Evolutionary conservation across 2,797 vertebrate species (phyloP), one percentile per base, ranked within the genome.

Genomic region (Kryptopterus vitreolus): DNA sequence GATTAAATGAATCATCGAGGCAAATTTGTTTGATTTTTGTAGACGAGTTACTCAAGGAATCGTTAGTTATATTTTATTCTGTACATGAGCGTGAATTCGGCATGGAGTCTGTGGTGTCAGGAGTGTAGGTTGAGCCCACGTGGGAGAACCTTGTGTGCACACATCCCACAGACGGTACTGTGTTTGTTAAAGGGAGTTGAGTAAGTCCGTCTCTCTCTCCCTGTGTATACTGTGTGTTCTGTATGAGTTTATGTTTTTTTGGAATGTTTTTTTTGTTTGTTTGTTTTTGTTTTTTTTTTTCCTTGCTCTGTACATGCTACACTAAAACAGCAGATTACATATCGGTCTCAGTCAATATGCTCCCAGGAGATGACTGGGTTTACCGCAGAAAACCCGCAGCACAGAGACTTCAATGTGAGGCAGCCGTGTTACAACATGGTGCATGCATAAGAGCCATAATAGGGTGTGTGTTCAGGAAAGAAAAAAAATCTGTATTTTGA

Each of bases 321-420:
- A 43, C 35, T 9, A 12, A 35, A 52, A 18, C 20, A 43, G 4
- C 16, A 55, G 65, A 59, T 78, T 48, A 48, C 20, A 59, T 78
- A 70, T 61, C 53, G 57, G 52, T 48, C 31, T 24, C n/a, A 22
- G 35, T 12, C 24, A 55, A 26, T 65, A 13, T 24, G n/a, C 52
- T 78, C 63, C 13, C 77, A 59, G 18, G 53, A 70, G 65, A 53
- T 31, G 20, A 15, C n/a, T 15, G 77, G 52, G 2, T 33, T 70
- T 70, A 78, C 53, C 18, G 6, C 65, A 69, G 53, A 59, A 58
- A 69, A 58, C 1, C 33, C 15, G n/a, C 58, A 61, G 55, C n/a
- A 43, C 26, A 29, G 16, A 35, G 63, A 69, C 22, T 66, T 55
- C 62, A 63, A 4, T n/a, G n/a, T 61, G 48, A 66, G 22, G 46